A percentile compares a stretch with the other conserved stretches of the same genome.
Conservation (phyloP, 2,797 vertebrate species). For the Selene dorsalis region DNA sequence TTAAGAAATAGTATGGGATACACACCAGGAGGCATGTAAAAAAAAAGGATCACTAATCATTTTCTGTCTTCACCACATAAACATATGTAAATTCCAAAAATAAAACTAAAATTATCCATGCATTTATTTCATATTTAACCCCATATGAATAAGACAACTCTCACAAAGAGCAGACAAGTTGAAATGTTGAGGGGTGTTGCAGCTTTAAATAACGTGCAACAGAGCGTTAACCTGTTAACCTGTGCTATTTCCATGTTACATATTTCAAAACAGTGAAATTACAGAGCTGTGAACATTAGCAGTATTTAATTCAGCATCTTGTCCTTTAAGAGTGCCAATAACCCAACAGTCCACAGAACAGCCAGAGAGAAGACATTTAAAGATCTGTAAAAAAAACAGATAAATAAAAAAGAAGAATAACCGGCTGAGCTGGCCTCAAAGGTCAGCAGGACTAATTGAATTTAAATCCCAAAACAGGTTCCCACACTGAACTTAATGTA, state of each 20-base stretch:
- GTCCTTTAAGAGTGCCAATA: slow-evolving; percentile 18
- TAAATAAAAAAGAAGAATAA: slow-evolving; percentile 20
- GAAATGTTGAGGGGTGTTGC: neutral
- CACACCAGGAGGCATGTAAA: neutral
- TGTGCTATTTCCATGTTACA: neutral
- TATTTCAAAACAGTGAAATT: slow-evolving; percentile 14
- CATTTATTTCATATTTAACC: neutral
- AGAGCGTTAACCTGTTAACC: too few relatives aligned
- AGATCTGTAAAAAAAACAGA: neutral
- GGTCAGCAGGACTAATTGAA: slow-evolving; percentile 63
- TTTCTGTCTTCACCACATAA: neutral
- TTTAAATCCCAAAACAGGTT: slow-evolving; percentile 45
- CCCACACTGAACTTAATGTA: slow-evolving; percentile 31
- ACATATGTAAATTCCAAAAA: neutral
- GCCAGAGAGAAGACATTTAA: slow-evolving; percentile 12
- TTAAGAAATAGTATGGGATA: neutral
- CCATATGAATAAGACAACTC: neutral
- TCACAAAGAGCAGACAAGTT: neutral
- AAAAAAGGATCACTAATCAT: neutral
- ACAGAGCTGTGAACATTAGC: neutral
- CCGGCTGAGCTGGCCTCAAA: slow-evolving; percentile 21
- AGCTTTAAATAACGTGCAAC: neutral
- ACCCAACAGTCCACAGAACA: slow-evolving; percentile 23
- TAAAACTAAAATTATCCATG: neutral
- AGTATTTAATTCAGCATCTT: neutral